These are phyloP conservation scores for Fragum fragum DNA, from an alignment of 2,888 invertebrate genomes.

Conservation along the genomic window DNA sequence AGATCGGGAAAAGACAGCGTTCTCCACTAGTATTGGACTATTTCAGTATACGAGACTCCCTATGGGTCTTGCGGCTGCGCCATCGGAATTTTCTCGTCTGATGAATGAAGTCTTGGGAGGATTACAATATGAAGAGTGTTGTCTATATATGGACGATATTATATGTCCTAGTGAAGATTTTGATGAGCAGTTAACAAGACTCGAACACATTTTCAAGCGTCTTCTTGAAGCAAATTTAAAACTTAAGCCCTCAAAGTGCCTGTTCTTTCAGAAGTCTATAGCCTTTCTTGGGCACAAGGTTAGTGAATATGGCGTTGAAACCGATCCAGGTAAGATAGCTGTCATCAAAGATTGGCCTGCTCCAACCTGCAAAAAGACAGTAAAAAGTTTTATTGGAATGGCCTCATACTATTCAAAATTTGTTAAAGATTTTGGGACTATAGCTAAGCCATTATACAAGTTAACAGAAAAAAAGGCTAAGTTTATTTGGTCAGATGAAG, in stretches of 20 bases:
- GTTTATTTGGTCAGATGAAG: slow-evolving; percentile 17
- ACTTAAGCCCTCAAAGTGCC: slow-evolving; percentile 62
- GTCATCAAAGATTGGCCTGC: slow-evolving; percentile 50
- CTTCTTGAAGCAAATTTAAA: slow-evolving; percentile 54
- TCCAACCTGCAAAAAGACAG: slow-evolving; percentile 35
- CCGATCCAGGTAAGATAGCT: slow-evolving; percentile 52
- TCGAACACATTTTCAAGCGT: slow-evolving; percentile 49
- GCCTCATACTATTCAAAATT: slow-evolving; percentile 52
- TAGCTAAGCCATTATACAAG: slow-evolving; percentile 46
- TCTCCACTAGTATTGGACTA: slow-evolving; percentile 51
- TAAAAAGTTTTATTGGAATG: slow-evolving; percentile 50
- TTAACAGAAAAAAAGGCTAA: slow-evolving; percentile 31
- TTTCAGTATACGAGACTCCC: slow-evolving; percentile 56
- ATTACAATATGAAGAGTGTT: slow-evolving; percentile 36
- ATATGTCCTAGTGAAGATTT: slow-evolving; percentile 42
- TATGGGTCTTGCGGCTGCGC: slow-evolving; percentile 51
- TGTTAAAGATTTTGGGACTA: slow-evolving; percentile 43
- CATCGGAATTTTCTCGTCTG: slow-evolving; percentile 44
- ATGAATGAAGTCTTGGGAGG: slow-evolving; percentile 49
- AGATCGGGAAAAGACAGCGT: slow-evolving; percentile 51
- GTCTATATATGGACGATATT: slow-evolving; percentile 54
- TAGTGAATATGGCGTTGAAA: slow-evolving; percentile 50
- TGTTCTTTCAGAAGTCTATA: slow-evolving; percentile 43
- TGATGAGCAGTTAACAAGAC: slow-evolving; percentile 33
- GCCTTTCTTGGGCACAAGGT: slow-evolving; percentile 58